phyloP scores from a whole-genome alignment of 2,888 invertebrate species.

The Coleophora flavipennella region DNA sequence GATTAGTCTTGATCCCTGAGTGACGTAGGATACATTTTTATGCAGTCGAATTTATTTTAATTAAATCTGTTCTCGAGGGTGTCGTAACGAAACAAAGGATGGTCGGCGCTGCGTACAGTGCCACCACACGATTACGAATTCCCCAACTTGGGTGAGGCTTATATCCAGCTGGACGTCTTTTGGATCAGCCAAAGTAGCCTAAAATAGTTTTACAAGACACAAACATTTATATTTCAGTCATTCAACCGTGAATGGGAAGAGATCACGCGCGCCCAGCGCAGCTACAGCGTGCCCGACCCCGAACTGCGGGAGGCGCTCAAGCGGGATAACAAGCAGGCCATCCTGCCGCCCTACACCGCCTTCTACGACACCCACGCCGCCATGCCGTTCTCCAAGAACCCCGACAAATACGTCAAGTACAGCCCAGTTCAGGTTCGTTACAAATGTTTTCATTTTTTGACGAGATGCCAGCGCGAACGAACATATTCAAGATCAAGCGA shows the following conservation, averaged over 20 bases:
- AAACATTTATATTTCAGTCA: slow-evolving; percentile 66
- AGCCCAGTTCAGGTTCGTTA: slow-evolving; percentile 79
- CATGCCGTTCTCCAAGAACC: slow-evolving; percentile 92
- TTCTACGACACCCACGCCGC: slow-evolving; percentile 83
- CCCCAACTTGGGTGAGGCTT: too few relatives aligned
- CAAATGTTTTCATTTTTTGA: too few relatives aligned
- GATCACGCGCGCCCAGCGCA: slow-evolving; percentile 85
- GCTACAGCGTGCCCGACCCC: slow-evolving; percentile 94
- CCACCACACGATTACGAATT: too few relatives aligned
- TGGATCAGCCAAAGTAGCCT: neutral
- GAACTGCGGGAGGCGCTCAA: slow-evolving; percentile 91
- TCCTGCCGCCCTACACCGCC: slow-evolving; percentile 87
- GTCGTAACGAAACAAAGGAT: too few relatives aligned
- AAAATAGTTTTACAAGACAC: neutral
- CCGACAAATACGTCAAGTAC: slow-evolving; percentile 94
- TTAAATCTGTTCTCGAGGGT: too few relatives aligned
- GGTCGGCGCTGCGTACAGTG: too few relatives aligned
- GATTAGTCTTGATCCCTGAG: too few relatives aligned
- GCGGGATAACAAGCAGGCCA: slow-evolving; percentile 89
- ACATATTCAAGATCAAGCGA: too few relatives aligned
- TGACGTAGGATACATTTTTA: too few relatives aligned
- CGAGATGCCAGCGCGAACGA: too few relatives aligned
- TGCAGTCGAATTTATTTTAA: too few relatives aligned
- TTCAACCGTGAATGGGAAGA: slow-evolving; percentile 98
- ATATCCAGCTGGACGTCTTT: too few relatives aligned